These are phyloP conservation scores for Microctonus hyperodae DNA, from an alignment of 2,888 invertebrate genomes.

Conservation along the genomic window DNA sequence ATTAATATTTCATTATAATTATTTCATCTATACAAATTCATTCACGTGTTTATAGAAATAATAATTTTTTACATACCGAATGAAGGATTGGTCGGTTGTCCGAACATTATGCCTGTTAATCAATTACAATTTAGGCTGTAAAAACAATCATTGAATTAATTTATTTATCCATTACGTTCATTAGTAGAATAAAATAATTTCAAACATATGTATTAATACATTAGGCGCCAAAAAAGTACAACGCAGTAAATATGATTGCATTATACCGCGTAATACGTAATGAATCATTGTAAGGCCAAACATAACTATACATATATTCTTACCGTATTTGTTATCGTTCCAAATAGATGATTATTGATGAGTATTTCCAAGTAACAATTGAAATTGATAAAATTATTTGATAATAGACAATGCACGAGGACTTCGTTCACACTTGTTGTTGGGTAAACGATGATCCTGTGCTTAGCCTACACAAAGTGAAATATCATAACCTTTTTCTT, in stretches of 20 bases:
- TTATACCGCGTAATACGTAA: background rate
- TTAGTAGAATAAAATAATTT: background rate
- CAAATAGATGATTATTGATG: background rate
- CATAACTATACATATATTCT: background rate
- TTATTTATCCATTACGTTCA: background rate
- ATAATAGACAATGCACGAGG: background rate
- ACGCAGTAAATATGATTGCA: too few species aligned
- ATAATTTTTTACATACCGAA: constrained; percentile 57
- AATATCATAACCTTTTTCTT: background rate
- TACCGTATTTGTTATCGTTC: background rate
- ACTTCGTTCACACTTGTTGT: constrained; percentile 2
- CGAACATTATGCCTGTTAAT: constrained; percentile 47
- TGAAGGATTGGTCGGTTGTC: constrained; percentile 58
- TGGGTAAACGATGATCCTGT: background rate
- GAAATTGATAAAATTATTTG: background rate
- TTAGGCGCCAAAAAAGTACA: background rate
- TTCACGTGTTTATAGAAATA: constrained; percentile 31
- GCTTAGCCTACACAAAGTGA: background rate
- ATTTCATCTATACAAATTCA: constrained; percentile 41
- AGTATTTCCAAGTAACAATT: background rate
- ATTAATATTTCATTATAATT: constrained; percentile 6
- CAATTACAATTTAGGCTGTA: background rate
- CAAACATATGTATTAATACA: background rate
- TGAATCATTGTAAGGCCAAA: background rate
- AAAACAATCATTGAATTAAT: background rate